These are phyloP conservation scores for Sapajus apella DNA, from an alignment of 2,113 vertebrate species.

Conservation along the genomic window DNA sequence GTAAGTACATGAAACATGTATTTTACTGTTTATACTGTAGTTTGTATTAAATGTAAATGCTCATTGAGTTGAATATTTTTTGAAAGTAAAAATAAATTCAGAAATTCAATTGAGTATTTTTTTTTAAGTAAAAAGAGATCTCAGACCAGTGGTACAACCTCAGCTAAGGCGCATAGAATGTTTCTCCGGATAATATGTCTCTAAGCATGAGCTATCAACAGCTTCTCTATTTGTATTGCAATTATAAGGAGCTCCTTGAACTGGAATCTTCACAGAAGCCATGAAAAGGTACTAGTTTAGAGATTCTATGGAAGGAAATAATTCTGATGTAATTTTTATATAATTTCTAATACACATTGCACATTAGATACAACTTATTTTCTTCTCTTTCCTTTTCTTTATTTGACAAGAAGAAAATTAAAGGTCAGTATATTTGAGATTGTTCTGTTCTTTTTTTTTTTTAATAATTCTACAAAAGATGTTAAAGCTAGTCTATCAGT, in stretches of 20 bases:
- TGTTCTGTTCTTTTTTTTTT: not conserved
- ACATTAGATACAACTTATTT: not conserved
- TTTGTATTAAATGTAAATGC: constrained; percentile 5
- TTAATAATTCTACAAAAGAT: not conserved
- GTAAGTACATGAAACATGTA: not conserved
- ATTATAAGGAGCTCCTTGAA: constrained; percentile 33
- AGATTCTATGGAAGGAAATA: not conserved
- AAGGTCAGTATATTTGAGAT: not conserved
- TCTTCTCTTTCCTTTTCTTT: not conserved
- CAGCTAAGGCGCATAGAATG: not conserved
- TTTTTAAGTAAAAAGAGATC: not conserved
- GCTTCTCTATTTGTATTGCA: constrained; percentile 23
- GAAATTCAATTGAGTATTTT: not conserved
- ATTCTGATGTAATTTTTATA: constrained; percentile 7
- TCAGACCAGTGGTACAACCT: not conserved
- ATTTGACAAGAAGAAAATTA: not conserved
- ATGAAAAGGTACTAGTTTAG: not conserved
- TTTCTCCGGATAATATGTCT: constrained; percentile 36
- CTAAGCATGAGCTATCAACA: not conserved
- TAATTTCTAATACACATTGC: not conserved
- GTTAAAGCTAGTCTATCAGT: not conserved
- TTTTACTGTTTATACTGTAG: not conserved
- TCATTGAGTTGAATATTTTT: constrained; percentile 1
- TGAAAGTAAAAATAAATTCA: not conserved
- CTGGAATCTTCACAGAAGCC: constrained; percentile 21